Conservation (phyloP, 2,888 invertebrate species). For the Venusia cambrica region DNA sequence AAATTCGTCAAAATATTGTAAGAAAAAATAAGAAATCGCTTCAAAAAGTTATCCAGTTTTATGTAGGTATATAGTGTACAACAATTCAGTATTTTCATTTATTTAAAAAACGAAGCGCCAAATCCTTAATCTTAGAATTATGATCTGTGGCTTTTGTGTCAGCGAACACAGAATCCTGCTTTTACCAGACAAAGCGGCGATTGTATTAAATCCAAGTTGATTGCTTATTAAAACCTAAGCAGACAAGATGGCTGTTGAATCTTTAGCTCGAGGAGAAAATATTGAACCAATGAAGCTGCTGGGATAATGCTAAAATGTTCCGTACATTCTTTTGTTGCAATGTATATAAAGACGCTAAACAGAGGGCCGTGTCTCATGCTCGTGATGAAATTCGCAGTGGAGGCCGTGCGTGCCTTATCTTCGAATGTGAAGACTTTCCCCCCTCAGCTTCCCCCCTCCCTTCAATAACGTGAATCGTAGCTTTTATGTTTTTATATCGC, state of each 20-base stretch:
- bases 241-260: slow-evolving; percentile 5
- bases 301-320: slow-evolving; percentile 10
- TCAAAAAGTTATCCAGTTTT: too few relatives aligned
- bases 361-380: too few relatives aligned
- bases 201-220: slow-evolving; percentile 13
- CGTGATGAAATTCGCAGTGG: slow-evolving; percentile 59
- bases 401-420: slow-evolving; percentile 73
- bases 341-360: slow-evolving; percentile 54
- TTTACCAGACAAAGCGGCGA: too few relatives aligned
- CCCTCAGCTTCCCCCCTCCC: slow-evolving; percentile 40
- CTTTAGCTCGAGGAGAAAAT: slow-evolving; percentile 9
- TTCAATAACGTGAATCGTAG: slow-evolving; percentile 26
- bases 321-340: slow-evolving; percentile 38
- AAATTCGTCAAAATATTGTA: too few relatives aligned
- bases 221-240: slow-evolving; percentile 9
- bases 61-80: too few relatives aligned
- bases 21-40: too few relatives aligned
- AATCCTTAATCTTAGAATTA: background rate
- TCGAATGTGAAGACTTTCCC: slow-evolving; percentile 46
- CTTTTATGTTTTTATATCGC: slow-evolving; percentile 21
- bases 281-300: slow-evolving; percentile 1
- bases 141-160: slow-evolving; percentile 2
- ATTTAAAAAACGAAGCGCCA: too few relatives aligned
- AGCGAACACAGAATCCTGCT: slow-evolving; percentile 4
- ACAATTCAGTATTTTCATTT: too few relatives aligned